phyloP scores from a whole-genome alignment of 2,113 vertebrate species.

The Tretioscincus oriximinensis region DNA sequence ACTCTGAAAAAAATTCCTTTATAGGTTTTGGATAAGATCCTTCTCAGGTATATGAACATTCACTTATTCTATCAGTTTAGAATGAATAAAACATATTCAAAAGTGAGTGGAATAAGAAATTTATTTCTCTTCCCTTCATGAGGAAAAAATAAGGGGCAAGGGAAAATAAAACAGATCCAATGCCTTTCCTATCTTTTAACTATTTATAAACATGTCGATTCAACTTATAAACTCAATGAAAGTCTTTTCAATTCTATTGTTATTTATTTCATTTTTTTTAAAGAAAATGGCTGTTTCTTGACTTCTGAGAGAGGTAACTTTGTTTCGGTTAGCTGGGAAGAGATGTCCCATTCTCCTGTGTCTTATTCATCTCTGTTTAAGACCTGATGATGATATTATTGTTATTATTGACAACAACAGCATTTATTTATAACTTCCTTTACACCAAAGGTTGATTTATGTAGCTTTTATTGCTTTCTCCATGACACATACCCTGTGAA shows the following conservation, averaged over 20 bases:
- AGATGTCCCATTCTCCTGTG: too few relatives aligned
- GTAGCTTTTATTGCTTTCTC: too few relatives aligned
- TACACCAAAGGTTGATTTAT: too few relatives aligned
- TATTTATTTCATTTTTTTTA: conserved; percentile 47
- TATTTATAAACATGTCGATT: conserved; percentile 28
- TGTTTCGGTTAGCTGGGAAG: too few relatives aligned
- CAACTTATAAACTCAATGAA: conserved; percentile 40
- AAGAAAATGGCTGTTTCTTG: too few relatives aligned
- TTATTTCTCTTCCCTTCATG: conserved; percentile 51
- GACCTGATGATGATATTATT: too few relatives aligned
- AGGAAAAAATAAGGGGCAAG: background rate
- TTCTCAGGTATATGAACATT: conserved; percentile 79
- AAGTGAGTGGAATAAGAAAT: conserved; percentile 74
- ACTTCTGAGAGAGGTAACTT: too few relatives aligned
- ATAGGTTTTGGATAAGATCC: conserved; percentile 74
- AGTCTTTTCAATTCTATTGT: conserved; percentile 62
- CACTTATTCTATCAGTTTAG: conserved; percentile 71
- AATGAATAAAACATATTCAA: conserved; percentile 63
- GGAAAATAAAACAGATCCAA: conserved; percentile 60
- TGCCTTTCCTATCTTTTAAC: conserved; percentile 71
- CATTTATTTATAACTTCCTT: too few relatives aligned
- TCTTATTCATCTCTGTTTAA: too few relatives aligned
- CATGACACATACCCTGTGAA: too few relatives aligned
- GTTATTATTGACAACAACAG: too few relatives aligned
- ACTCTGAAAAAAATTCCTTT: conserved; percentile 75